A percentile compares a stretch with the other conserved stretches of the same genome.
Conservation (phyloP, 2,888 invertebrate genomes). For the Podotricha telesiphe region DNA sequence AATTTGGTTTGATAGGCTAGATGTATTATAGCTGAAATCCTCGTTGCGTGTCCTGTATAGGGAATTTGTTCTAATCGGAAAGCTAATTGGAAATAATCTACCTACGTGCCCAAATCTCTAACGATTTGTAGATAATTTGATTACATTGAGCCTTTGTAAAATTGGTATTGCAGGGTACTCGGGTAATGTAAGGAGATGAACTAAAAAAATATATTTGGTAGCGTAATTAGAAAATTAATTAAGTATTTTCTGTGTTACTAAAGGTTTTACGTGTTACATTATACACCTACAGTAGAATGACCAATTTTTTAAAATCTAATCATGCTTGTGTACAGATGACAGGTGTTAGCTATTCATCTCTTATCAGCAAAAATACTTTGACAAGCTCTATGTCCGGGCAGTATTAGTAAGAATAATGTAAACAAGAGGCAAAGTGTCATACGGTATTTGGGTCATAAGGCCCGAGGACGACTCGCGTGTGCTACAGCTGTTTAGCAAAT, state of each 20-base stretch:
- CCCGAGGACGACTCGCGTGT: constrained; percentile 60
- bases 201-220: too few species aligned
- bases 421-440: constrained; percentile 31
- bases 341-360: not conserved
- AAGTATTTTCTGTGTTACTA: too few species aligned
- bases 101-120: not conserved
- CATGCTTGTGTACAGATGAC: not conserved
- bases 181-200: too few species aligned
- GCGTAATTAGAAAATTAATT: not conserved
- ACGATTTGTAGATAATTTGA: not conserved
- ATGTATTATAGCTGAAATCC: not conserved
- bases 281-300: not conserved
- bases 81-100: not conserved
- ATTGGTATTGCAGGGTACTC: too few species aligned
- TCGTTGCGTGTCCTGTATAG: not conserved
- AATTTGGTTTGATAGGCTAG: not conserved
- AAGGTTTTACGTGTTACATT: too few species aligned
- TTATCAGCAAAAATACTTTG: constrained; percentile 18
- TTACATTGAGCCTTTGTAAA: not conserved
- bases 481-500: constrained; percentile 69
- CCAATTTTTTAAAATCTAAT: not conserved
- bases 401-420: constrained; percentile 35
- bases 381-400: constrained; percentile 7
- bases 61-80: not conserved
- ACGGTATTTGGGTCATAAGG: constrained; percentile 35